Evolutionary conservation across 2,797 vertebrate genomes (phyloP).

Genomic region (Cyprinodon diabolis): DNA sequence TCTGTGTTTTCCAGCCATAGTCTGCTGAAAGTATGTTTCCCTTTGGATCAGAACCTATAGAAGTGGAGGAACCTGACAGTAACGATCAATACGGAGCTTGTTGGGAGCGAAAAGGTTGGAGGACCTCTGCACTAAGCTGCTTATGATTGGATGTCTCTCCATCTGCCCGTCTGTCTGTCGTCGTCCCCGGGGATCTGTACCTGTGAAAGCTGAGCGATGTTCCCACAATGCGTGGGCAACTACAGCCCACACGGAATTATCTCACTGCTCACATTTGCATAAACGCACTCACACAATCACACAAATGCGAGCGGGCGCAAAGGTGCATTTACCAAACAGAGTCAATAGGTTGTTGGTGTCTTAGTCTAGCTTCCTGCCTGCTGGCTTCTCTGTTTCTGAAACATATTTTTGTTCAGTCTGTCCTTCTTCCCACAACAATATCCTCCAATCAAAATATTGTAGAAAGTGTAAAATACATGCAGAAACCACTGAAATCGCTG

Average conservation of each 20-base stretch:
- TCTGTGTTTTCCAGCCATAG: slow-evolving; percentile 16
- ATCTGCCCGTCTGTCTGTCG: slow-evolving; percentile 59
- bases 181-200: slow-evolving; percentile 64
- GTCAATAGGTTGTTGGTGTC: slow-evolving; percentile 45
- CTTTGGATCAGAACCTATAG: slow-evolving; percentile 37
- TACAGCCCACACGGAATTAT: slow-evolving; percentile 62
- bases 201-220: slow-evolving; percentile 68
- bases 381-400: slow-evolving; percentile 37
- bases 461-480: slow-evolving; percentile 44
- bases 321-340: slow-evolving; percentile 34
- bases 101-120: slow-evolving; percentile 39
- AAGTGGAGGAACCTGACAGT: slow-evolving; percentile 39
- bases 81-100: slow-evolving; percentile 54
- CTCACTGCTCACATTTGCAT: slow-evolving; percentile 58
- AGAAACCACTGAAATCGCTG: slow-evolving; percentile 23
- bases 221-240: slow-evolving; percentile 63
- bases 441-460: slow-evolving; percentile 29
- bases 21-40: slow-evolving; percentile 14
- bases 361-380: slow-evolving; percentile 38
- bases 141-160: slow-evolving; percentile 53
- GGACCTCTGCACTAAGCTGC: slow-evolving; percentile 63
- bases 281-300: slow-evolving; percentile 21
- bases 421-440: slow-evolving; percentile 9
- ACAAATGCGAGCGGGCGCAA: slow-evolving; percentile 15
- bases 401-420: slow-evolving; percentile 39